A percentile compares a stretch with the other conserved stretches of the same genome.
These are phyloP conservation scores for Mastomys coucha DNA, from an alignment of 2,113 vertebrate species.

Conservation along the genomic window DNA sequence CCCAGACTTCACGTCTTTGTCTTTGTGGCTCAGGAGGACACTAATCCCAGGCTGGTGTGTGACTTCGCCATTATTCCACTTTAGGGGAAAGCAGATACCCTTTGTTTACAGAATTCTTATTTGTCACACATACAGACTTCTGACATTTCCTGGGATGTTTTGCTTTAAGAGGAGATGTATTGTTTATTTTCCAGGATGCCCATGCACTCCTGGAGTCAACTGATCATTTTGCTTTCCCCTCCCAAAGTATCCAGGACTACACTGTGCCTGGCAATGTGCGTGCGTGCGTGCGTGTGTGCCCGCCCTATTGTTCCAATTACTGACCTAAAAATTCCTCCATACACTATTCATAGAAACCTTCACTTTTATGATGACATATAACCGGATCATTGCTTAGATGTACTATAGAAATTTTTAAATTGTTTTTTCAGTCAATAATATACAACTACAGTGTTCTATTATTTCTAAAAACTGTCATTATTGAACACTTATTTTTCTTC, in stretches of 20 bases:
- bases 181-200: not conserved
- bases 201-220: not conserved
- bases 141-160: not conserved
- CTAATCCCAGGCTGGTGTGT: not conserved
- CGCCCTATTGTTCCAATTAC: not conserved
- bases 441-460: not conserved
- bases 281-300: not conserved
- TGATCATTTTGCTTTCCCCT: not conserved
- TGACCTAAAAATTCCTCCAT: not conserved
- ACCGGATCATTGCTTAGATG: not conserved
- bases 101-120: not conserved
- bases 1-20: not conserved
- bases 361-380: not conserved
- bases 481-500: not conserved
- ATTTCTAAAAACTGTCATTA: slow-evolving; percentile 23
- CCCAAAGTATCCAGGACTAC: not conserved
- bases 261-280: not conserved
- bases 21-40: not conserved
- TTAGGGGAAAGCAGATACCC: not conserved
- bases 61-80: not conserved
- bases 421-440: not conserved
- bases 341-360: not conserved
- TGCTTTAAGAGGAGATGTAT: not conserved
- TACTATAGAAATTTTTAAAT: not conserved
- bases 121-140: not conserved